phyloP scores from a whole-genome alignment of 2,888 invertebrate species.

The Metopia argyrocephala region DNA sequence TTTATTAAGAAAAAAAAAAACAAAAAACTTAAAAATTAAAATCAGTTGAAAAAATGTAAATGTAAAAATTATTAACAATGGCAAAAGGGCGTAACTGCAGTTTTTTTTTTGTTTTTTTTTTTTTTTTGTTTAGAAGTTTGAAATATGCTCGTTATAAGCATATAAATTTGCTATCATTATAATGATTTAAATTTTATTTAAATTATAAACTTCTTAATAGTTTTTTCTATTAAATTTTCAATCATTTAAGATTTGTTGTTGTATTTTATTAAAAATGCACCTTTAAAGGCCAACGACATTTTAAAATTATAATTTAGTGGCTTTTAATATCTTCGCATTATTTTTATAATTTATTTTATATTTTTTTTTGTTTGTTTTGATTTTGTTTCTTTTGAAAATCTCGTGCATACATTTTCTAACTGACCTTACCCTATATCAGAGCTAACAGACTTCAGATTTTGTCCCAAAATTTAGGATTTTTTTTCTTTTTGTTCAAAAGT shows the following conservation, averaged over 20 bases:
- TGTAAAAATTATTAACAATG: neutral
- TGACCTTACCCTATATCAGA: conserved; percentile 33
- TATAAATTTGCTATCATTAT: neutral
- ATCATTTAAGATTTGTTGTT: neutral
- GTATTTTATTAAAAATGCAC: neutral
- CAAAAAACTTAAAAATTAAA: neutral
- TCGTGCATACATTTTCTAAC: conserved; percentile 10
- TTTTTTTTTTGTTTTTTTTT: neutral
- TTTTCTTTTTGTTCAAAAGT: neutral
- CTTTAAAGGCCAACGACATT: conserved; percentile 13
- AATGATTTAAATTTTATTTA: neutral
- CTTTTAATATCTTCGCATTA: neutral
- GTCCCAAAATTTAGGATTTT: neutral
- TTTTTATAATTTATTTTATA: neutral
- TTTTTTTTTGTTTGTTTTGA: neutral
- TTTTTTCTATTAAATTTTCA: neutral
- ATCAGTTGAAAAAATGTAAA: conserved; percentile 2
- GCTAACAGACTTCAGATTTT: neutral
- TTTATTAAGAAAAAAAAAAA: conserved; percentile 21
- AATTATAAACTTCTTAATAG: neutral
- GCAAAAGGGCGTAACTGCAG: conserved; percentile 18
- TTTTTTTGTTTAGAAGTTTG: neutral
- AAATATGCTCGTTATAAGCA: too few relatives aligned
- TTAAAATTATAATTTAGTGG: conserved; percentile 27
- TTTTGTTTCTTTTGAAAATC: neutral